phyloP scores from a whole-genome alignment of 2,797 vertebrate genomes.

The Catamblyrhynchus diadema region DNA sequence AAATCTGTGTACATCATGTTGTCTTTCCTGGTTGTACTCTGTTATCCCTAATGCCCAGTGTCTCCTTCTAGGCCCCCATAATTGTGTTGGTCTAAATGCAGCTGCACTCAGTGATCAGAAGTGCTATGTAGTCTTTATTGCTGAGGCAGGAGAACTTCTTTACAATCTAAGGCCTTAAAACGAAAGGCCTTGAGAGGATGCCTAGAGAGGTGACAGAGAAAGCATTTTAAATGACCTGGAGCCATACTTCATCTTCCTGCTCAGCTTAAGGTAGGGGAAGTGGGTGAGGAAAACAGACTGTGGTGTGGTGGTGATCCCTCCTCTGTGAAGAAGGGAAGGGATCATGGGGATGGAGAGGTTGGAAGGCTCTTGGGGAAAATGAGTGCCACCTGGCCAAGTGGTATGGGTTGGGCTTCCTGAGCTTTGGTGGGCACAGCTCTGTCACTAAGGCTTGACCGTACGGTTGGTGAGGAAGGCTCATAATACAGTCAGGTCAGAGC shows the following conservation, averaged over 20 bases:
- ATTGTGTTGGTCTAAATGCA: neutral
- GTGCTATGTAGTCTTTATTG: neutral
- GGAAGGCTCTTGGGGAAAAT: neutral
- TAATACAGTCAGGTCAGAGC: neutral
- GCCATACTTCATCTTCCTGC: neutral
- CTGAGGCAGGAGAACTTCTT: neutral
- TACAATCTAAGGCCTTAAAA: neutral
- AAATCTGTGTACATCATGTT: neutral
- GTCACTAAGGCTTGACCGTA: neutral
- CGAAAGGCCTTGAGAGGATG: neutral
- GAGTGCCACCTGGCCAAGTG: neutral
- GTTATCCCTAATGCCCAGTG: neutral
- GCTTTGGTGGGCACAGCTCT: neutral
- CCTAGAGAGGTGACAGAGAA: neutral
- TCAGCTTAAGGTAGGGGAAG: neutral
- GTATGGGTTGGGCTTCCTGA: neutral
- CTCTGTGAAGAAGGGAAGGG: neutral
- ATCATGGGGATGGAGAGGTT: fast-evolving
- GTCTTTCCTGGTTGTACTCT: neutral
- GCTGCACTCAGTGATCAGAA: neutral
- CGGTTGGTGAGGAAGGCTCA: neutral
- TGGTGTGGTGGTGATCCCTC: neutral
- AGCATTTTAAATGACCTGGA: neutral
- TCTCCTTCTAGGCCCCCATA: neutral
- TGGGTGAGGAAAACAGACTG: neutral